These are phyloP conservation scores for Haplochromis vanheusdeni DNA, from an alignment of 2,113 vertebrate species.

Conservation along the genomic window DNA sequence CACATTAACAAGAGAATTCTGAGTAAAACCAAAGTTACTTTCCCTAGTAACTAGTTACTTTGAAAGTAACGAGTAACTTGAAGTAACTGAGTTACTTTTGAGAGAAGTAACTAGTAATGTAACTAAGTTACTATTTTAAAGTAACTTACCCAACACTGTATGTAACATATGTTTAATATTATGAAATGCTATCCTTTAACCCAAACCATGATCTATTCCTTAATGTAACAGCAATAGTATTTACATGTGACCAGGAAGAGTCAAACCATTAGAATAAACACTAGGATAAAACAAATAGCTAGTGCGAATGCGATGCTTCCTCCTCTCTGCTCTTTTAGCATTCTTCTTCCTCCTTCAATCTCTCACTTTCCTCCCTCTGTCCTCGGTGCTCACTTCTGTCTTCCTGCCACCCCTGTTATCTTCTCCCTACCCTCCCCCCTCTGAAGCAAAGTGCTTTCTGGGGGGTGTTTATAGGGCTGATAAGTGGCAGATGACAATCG, in stretches of 20 bases:
- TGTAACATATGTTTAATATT: not conserved
- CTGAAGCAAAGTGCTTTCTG: not conserved
- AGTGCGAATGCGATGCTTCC: not conserved
- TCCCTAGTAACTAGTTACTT: too few relatives aligned
- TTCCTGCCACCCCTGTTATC: not conserved
- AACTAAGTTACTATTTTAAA: too few relatives aligned
- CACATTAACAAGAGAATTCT: too few relatives aligned
- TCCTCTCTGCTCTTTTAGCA: not conserved
- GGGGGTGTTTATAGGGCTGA: conserved; percentile 14
- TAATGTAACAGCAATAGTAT: not conserved
- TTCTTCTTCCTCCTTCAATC: not conserved
- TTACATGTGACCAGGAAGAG: not conserved
- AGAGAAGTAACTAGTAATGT: too few relatives aligned
- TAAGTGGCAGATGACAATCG: conserved; percentile 43
- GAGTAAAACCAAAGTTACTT: too few relatives aligned
- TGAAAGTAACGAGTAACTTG: too few relatives aligned
- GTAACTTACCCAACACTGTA: too few relatives aligned
- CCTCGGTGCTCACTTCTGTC: not conserved
- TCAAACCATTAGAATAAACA: not conserved
- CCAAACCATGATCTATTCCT: not conserved
- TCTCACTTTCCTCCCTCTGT: not conserved
- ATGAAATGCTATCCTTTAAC: not conserved
- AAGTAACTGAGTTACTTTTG: too few relatives aligned
- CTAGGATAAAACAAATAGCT: not conserved
- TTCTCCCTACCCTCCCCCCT: not conserved